A percentile compares a stretch with the other conserved stretches of the same genome.
phyloP scores from a whole-genome alignment of 2,888 invertebrate genomes.

The Meghimatium bilineatum region DNA sequence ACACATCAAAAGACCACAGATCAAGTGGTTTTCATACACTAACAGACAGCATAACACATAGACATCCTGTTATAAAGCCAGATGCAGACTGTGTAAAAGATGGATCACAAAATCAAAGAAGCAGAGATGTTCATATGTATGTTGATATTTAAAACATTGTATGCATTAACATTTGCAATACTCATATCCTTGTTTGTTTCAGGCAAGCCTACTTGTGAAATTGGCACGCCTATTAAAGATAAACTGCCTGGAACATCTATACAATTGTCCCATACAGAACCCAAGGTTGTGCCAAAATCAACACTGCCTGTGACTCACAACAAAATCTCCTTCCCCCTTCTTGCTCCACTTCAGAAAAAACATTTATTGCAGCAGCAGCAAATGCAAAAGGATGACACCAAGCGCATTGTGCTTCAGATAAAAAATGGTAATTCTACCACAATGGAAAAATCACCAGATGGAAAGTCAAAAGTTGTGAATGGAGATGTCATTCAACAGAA shows the following conservation, averaged over 20 bases:
- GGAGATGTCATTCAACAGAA: constrained; percentile 56
- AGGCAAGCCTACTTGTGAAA: constrained; percentile 56
- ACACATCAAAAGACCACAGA: too few relatives aligned
- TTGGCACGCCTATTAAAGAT: constrained; percentile 55
- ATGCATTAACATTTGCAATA: not conserved
- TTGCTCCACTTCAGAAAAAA: constrained; percentile 43
- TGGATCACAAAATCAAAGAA: too few relatives aligned
- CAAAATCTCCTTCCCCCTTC: constrained; percentile 68
- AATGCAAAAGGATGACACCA: constrained; percentile 30
- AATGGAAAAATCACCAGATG: constrained; percentile 67
- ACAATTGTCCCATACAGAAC: not conserved
- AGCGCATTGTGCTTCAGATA: constrained; percentile 74
- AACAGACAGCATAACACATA: too few relatives aligned
- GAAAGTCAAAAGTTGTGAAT: constrained; percentile 63
- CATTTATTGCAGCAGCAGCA: constrained; percentile 36
- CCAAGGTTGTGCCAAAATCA: constrained; percentile 26
- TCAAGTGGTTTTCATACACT: too few relatives aligned
- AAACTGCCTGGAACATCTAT: constrained; percentile 51
- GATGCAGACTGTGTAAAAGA: too few relatives aligned
- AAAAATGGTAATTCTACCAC: constrained; percentile 73
- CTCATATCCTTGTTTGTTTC: not conserved
- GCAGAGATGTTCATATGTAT: too few relatives aligned
- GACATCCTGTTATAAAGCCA: too few relatives aligned
- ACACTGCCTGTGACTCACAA: constrained; percentile 63
- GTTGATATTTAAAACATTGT: too few relatives aligned